A percentile compares a stretch with the other conserved stretches of the same genome.
These are phyloP conservation scores for Lysandra coridon DNA, from an alignment of 2,888 invertebrate genomes.

Conservation along the genomic window DNA sequence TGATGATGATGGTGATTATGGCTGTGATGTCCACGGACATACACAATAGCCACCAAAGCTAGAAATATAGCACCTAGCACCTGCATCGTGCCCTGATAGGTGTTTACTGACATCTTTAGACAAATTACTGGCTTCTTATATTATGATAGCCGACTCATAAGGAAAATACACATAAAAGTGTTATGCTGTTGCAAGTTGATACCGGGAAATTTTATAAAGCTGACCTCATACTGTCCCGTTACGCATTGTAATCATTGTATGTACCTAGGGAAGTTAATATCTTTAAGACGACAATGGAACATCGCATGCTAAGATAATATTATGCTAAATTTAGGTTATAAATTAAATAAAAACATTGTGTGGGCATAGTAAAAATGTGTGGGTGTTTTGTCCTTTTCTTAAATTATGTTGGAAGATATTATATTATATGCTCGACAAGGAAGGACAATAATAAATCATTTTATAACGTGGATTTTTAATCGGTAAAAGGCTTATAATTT, in stretches of 20 bases:
- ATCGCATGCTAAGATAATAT: too few relatives aligned
- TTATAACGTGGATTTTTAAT: too few relatives aligned
- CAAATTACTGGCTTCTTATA: neutral
- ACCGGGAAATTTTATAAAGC: constrained; percentile 6
- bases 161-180: constrained; percentile 6
- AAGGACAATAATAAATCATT: too few relatives aligned
- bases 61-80: constrained; percentile 3
- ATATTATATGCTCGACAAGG: too few relatives aligned
- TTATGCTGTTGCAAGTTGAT: neutral
- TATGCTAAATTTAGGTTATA: too few relatives aligned
- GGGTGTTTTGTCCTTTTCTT: too few relatives aligned
- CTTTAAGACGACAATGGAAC: neutral
- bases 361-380: too few relatives aligned
- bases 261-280: neutral
- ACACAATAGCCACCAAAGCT: neutral
- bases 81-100: neutral
- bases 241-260: neutral
- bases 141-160: neutral
- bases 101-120: neutral
- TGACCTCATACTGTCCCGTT: constrained; percentile 3
- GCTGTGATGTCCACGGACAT: constrained; percentile 22
- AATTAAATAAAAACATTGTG: too few relatives aligned
- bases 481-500: too few relatives aligned
- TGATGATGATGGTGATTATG: constrained; percentile 30
- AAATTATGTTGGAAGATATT: too few relatives aligned